Evolutionary conservation across 2,888 invertebrate genomes (phyloP).

Genomic region (Ceriagrion tenellum): DNA sequence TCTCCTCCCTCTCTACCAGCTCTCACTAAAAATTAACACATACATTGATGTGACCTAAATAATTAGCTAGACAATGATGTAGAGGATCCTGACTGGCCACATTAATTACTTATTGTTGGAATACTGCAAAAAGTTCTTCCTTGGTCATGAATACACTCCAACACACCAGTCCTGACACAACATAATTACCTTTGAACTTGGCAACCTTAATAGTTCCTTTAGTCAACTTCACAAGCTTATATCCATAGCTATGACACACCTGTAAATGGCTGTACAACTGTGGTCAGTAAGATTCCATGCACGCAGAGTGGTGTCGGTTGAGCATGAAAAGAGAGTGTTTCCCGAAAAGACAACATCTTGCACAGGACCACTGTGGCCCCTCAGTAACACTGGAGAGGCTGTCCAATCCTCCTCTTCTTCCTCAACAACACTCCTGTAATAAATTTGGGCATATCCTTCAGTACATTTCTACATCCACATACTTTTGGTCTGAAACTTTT

Average conservation of each 20-base stretch:
- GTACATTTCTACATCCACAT: too few species aligned
- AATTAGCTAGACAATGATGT: too few species aligned
- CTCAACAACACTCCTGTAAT: conserved; percentile 71
- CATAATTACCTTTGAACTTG: not conserved
- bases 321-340: conserved; percentile 83
- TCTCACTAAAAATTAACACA: too few species aligned
- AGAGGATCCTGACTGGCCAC: too few species aligned
- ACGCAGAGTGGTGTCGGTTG: conserved; percentile 88
- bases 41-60: too few species aligned
- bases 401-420: conserved; percentile 58
- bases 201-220: not conserved
- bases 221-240: not conserved
- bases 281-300: conserved; percentile 87
- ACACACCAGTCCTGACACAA: too few species aligned
- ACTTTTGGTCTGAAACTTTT: too few species aligned
- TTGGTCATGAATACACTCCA: too few species aligned
- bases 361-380: conserved; percentile 87
- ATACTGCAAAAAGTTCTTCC: not conserved
- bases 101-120: not conserved
- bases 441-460: conserved; percentile 71
- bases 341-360: conserved; percentile 82
- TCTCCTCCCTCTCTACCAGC: too few species aligned
- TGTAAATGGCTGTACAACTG: conserved; percentile 85
- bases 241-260: conserved; percentile 77
- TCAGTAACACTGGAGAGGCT: conserved; percentile 79